Evolutionary conservation across 1,140 invertebrate genomes (phyloP).

Genomic region (Drosophila nebulosa): DNA sequence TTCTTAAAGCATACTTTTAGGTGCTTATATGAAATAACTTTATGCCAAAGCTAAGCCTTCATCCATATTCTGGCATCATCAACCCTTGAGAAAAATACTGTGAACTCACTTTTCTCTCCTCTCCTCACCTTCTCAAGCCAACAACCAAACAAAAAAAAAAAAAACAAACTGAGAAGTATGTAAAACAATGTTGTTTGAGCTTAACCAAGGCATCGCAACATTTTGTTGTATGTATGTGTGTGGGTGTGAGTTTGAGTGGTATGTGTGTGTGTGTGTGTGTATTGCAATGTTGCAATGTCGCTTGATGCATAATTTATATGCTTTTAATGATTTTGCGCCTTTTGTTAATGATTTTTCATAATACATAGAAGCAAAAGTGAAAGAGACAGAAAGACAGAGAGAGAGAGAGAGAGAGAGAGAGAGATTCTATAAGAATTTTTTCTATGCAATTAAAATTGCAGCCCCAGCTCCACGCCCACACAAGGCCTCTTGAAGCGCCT

Average conservation of each 20-base stretch:
- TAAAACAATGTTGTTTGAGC: slow-evolving; percentile 27
- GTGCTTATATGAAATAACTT: slow-evolving; percentile 65
- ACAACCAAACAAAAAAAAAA: slow-evolving; percentile 19
- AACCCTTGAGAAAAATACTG: slow-evolving; percentile 2
- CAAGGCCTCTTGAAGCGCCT: slow-evolving; percentile 13
- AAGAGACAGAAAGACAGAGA: background rate
- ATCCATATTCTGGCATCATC: slow-evolving; percentile 13
- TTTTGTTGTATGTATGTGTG: background rate
- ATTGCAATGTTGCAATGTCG: slow-evolving; percentile 15
- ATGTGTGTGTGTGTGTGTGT: slow-evolving; percentile 9
- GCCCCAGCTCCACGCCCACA: background rate
- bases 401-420: background rate
- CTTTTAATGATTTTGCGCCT: slow-evolving; percentile 70
- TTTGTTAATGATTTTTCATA: slow-evolving; percentile 71
- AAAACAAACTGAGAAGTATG: slow-evolving; percentile 36
- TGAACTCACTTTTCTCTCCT: slow-evolving; percentile 7
- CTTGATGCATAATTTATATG: slow-evolving; percentile 71
- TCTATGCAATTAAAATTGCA: slow-evolving; percentile 77
- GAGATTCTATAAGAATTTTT: background rate
- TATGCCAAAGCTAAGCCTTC: slow-evolving; percentile 8
- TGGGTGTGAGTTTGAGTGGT: too few species aligned
- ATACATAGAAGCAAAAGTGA: slow-evolving; percentile 41
- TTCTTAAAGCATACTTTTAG: slow-evolving; percentile 72
- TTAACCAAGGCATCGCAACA: slow-evolving; percentile 61
- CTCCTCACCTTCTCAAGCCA: background rate